Conservation (phyloP, 64 coral and sea anemone genomes). For the Dendronephthya gigantea region DNA sequence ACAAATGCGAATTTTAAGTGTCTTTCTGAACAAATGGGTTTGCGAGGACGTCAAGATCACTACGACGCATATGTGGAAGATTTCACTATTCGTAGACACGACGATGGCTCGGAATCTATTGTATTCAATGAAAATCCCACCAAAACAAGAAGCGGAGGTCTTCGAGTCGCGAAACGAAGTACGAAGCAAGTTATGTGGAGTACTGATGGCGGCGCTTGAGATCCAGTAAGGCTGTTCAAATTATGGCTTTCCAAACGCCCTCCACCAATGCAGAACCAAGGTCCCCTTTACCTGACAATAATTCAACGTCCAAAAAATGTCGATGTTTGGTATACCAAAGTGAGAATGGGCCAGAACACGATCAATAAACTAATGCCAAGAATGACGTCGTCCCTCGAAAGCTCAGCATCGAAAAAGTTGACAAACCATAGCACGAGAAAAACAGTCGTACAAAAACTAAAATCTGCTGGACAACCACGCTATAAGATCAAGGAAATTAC, state of each 20-base stretch:
- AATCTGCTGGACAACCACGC: slow-evolving; percentile 30
- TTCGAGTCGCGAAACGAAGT: slow-evolving; percentile 11
- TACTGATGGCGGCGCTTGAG: slow-evolving; percentile 9
- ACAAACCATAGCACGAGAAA: slow-evolving; percentile 57
- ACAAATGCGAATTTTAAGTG: neutral
- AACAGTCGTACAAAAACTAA: slow-evolving; percentile 24
- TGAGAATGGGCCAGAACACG: slow-evolving; percentile 31
- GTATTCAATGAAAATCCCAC: slow-evolving; percentile 30
- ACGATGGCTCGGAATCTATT: slow-evolving; percentile 37
- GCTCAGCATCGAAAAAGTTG: slow-evolving; percentile 33
- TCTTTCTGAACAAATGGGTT: neutral
- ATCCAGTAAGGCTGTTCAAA: slow-evolving; percentile 31
- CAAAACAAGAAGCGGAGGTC: slow-evolving; percentile 36
- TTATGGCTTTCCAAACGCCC: slow-evolving; percentile 19
- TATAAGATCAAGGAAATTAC: slow-evolving; percentile 43
- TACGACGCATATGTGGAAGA: slow-evolving; percentile 1
- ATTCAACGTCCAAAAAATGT: slow-evolving; percentile 7
- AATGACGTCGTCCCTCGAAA: slow-evolving; percentile 33
- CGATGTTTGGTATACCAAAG: slow-evolving; percentile 42
- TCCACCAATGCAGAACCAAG: neutral
- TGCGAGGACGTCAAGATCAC: neutral
- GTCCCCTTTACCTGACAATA: neutral
- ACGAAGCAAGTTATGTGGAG: slow-evolving; percentile 36
- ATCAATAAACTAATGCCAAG: slow-evolving; percentile 37
- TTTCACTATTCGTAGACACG: neutral